These are phyloP conservation scores for Trichogramma dendrolimi DNA, from an alignment of 2,888 invertebrate genomes.

Conservation along the genomic window DNA sequence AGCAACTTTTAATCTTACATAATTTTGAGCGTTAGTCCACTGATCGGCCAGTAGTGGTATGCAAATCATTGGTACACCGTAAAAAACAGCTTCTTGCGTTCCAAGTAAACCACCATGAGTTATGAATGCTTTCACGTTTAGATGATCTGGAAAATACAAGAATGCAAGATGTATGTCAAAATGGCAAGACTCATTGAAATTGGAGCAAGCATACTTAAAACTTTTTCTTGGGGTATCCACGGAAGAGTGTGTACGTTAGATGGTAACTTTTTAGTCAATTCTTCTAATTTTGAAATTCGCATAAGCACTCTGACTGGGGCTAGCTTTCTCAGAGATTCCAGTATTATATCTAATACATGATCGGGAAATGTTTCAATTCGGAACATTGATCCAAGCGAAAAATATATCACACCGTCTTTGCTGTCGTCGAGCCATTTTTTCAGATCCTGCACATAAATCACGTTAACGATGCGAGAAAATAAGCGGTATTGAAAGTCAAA, in stretches of 20 bases:
- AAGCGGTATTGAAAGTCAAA: not conserved
- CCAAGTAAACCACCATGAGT: constrained; percentile 48
- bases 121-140: constrained; percentile 43
- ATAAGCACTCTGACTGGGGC: constrained; percentile 42
- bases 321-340: constrained; percentile 38
- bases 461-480: not conserved
- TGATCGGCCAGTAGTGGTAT: constrained; percentile 47
- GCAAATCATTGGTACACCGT: constrained; percentile 45
- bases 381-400: constrained; percentile 47
- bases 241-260: constrained; percentile 36
- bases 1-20: constrained; percentile 37
- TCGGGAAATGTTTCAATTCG: constrained; percentile 41
- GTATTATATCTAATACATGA: constrained; percentile 35
- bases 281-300: constrained; percentile 37
- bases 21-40: constrained; percentile 38
- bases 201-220: constrained; percentile 38
- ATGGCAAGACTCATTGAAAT: not conserved
- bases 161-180: not conserved
- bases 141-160: constrained; percentile 39
- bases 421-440: constrained; percentile 45
- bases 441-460: constrained; percentile 36
- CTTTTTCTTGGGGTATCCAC: constrained; percentile 43
- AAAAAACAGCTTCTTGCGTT: constrained; percentile 44
- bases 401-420: constrained; percentile 44
- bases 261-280: constrained; percentile 38